These are phyloP conservation scores for Encarsia formosa DNA, from an alignment of 2,888 invertebrate species.

Conservation along the genomic window DNA sequence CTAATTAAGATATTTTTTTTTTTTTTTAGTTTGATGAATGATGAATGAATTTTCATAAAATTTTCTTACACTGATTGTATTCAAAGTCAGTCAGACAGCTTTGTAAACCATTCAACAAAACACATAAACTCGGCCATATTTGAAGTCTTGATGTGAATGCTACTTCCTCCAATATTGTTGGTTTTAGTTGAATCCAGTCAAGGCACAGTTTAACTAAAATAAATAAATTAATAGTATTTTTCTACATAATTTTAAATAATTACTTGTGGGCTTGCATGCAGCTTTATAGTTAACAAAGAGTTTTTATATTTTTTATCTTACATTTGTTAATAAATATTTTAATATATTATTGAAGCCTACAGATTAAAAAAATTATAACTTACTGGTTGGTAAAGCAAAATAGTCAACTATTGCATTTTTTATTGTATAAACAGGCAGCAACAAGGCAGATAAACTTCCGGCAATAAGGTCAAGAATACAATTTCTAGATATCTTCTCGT, in stretches of 20 bases:
- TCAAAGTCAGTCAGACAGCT: slow-evolving; percentile 53
- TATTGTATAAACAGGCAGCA: slow-evolving; percentile 69
- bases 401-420: slow-evolving; percentile 62
- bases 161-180: slow-evolving; percentile 54
- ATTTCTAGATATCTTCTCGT: slow-evolving; percentile 59
- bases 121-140: slow-evolving; percentile 77
- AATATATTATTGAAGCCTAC: no score
- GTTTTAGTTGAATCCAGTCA: slow-evolving; percentile 65
- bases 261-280: no score
- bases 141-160: slow-evolving; percentile 61
- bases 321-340: no score
- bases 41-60: not conserved
- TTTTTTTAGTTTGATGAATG: no score
- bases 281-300: no score
- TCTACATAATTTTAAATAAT: no score
- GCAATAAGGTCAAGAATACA: slow-evolving; percentile 63
- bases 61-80: slow-evolving; percentile 53
- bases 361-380: slow-evolving; percentile 31
- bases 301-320: no score
- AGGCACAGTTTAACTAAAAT: slow-evolving; percentile 68
- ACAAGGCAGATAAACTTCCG: slow-evolving; percentile 63
- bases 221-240: not conserved
- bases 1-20: not conserved
- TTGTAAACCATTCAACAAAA: slow-evolving; percentile 67
- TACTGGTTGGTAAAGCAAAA: slow-evolving; percentile 68